Evolutionary conservation across 2,797 vertebrate species (phyloP), one percentile per base, ranked within the genome.

Genomic region (Rhodeus uyekii): DNA sequence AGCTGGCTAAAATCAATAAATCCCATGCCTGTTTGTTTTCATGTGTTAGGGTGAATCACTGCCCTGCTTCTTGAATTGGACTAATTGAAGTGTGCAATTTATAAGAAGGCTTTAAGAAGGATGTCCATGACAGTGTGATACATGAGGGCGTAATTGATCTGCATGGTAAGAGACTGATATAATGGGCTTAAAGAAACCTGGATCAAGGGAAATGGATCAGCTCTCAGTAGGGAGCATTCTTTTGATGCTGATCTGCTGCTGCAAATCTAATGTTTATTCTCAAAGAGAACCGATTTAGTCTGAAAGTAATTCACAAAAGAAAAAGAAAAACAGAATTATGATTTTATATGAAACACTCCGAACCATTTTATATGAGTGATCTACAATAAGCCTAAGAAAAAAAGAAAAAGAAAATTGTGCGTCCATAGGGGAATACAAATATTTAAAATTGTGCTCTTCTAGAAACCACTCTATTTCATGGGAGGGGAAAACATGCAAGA

Each of bases 1-100:
- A 90, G 90, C 89, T 88, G 87, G 86, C 88, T 86, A 89, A 82
- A 92, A 93, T 94, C 93, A 91, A 94, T 94, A 92, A 86, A 63
- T 85, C 89, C 86, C 73, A 86, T 72, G 88, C 83, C 88, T 92
- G 89, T 90, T 91, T 91, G 89, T 87, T 90, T 86, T 86, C 85
- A 84, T 84, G 86, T 87, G 93, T 89, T 92, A 90, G 91, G 91
- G 90, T 91, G 91, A 93, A 90, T 91, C 86, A 83, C 27, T 88
- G 87, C 85, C 90, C 89, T 82, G 88, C 88, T 91, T 87, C 89
- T 91, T 91, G 91, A 92, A 94, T 91, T 91, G 91, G 90, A 92
- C 91, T 92, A 93, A 93, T 91, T 93, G 90, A 92, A 91, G 92
- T 89, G 88, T 89, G 86, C 83, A 87, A 85, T 74, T 81, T 87